phyloP scores from a whole-genome alignment of 1,140 invertebrate species.

The Drosophila leontia region DNA sequence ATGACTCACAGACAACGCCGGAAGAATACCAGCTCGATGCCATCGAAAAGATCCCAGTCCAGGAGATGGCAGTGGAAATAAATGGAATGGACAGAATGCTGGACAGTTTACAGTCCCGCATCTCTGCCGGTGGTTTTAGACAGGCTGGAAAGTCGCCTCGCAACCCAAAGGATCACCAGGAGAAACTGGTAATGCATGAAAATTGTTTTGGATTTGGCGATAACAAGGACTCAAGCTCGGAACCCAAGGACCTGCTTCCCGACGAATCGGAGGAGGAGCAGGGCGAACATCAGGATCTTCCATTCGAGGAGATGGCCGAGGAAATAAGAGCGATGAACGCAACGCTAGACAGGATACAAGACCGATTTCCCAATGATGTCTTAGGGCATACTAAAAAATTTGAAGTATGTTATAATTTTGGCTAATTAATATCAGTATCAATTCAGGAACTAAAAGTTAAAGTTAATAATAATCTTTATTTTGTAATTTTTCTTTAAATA shows the following conservation, averaged over 20 bases:
- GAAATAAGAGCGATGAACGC: slow-evolving; percentile 4
- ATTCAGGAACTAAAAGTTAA: no score
- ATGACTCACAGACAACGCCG: not conserved
- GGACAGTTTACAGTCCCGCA: not conserved
- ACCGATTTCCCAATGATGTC: not conserved
- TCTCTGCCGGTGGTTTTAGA: not conserved
- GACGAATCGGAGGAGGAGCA: not conserved
- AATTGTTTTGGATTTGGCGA: not conserved
- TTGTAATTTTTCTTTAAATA: no score
- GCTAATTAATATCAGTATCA: no score
- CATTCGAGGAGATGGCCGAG: slow-evolving; percentile 1
- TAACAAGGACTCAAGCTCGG: not conserved
- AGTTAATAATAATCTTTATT: no score
- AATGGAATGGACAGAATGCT: not conserved
- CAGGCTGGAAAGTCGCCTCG: not conserved
- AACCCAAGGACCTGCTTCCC: not conserved
- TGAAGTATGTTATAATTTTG: no score
- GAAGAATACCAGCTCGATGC: not conserved
- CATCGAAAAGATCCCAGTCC: not conserved
- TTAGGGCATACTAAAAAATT: not conserved
- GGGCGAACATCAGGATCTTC: not conserved
- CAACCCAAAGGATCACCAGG: not conserved
- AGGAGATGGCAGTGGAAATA: not conserved
- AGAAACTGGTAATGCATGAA: not conserved
- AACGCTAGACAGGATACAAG: slow-evolving; percentile 1